These are phyloP conservation scores for Onthophagus taurus DNA, from an alignment of 1,140 invertebrate genomes.

Conservation along the genomic window DNA sequence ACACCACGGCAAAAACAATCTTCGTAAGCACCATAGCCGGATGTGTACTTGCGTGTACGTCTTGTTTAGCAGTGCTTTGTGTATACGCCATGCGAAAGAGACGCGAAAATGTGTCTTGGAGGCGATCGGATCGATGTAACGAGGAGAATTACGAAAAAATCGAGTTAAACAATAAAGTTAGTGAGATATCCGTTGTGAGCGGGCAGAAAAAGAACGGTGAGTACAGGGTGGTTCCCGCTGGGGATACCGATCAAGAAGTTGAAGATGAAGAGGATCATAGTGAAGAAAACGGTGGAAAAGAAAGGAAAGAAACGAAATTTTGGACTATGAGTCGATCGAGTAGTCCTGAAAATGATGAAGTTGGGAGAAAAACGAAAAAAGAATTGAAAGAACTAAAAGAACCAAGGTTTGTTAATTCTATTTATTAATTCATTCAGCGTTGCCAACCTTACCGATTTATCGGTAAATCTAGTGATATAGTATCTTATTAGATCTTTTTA, in stretches of 20 bases:
- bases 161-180: conserved; percentile 50
- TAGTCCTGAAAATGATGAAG: conserved; percentile 11
- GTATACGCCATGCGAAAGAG: conserved; percentile 44
- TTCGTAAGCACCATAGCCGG: conserved; percentile 49
- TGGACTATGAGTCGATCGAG: conserved; percentile 28
- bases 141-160: conserved; percentile 67
- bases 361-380: too few species aligned
- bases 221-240: conserved; percentile 57
- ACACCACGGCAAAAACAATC: conserved; percentile 43
- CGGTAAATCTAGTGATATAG: too few species aligned
- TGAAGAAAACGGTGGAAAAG: conserved; percentile 34
- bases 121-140: conserved; percentile 34
- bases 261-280: conserved; percentile 47
- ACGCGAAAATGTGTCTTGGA: conserved; percentile 27
- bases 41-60: conserved; percentile 44
- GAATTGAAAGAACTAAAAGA: too few species aligned
- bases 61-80: conserved; percentile 51
- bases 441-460: too few species aligned
- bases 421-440: too few species aligned
- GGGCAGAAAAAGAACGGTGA: conserved; percentile 49
- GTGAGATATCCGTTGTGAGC: conserved; percentile 34
- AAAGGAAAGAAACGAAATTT: conserved; percentile 37
- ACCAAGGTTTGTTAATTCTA: too few species aligned
- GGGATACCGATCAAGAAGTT: conserved; percentile 43
- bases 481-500: too few species aligned